A percentile compares a stretch with the other conserved stretches of the same genome.
Evolutionary conservation across 2,113 vertebrate species (phyloP).

Genomic region (Parotia lawesii): DNA sequence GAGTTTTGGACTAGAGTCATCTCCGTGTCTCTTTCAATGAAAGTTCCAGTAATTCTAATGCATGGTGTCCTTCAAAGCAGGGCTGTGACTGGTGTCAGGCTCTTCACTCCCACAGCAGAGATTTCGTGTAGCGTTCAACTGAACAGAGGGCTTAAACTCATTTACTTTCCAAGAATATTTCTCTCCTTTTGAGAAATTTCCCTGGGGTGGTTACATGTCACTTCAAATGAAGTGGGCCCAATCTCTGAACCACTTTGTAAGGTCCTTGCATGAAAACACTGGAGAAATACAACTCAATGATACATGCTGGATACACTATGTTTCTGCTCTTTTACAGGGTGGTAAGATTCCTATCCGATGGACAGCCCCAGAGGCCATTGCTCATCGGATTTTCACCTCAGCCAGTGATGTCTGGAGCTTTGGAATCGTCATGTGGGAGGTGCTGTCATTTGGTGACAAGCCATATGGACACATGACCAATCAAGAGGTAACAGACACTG

Average conservation of each 20-base stretch:
- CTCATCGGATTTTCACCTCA: constrained; percentile 76
- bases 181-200: neutral
- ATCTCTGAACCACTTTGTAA: neutral
- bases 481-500: constrained; percentile 72
- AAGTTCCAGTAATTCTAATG: neutral
- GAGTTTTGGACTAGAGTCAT: neutral
- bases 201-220: neutral
- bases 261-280: neutral
- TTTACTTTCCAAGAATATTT: neutral
- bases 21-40: neutral
- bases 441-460: constrained; percentile 80
- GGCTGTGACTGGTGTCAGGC: neutral
- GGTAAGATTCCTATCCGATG: constrained; percentile 80
- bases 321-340: constrained; percentile 59
- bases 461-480: constrained; percentile 81
- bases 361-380: constrained; percentile 80
- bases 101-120: neutral
- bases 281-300: neutral
- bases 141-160: neutral
- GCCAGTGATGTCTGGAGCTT: constrained; percentile 83
- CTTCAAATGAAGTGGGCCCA: neutral
- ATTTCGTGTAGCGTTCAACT: neutral
- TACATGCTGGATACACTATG: neutral
- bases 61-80: neutral
- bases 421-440: constrained; percentile 81